Base-by-base conservation (phyloP, 2,113 vertebrate genomes). In the Cryptoleucopteryx plumbea region DNA sequence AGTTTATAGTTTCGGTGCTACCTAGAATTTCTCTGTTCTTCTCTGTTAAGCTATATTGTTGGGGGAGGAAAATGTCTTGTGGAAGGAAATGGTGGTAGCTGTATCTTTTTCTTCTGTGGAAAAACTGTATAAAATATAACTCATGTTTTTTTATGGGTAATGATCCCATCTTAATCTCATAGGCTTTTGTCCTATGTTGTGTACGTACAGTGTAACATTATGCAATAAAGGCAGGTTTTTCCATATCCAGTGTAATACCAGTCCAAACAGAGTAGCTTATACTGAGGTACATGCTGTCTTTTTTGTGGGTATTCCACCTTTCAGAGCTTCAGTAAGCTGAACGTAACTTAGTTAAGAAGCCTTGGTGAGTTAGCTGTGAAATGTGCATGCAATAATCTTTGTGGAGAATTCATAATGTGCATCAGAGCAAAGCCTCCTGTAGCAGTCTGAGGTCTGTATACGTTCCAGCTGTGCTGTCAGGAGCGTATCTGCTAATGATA, bases 331-430 rank as follows among this genome's bases (percentile, higher is more conserved):
- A 13, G 7, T 45, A 59, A 80, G 34, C 31, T 61, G 21, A 52
- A 14, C 0, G 0, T 43, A 6, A 47, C 22, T 71, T 25, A 52
- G 36, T 34, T 71, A 67, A 67, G 68, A 8, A 17, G 61, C 65
- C 42, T 29, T 75, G 85, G 10, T 27, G 66, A 55, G 58, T 56
- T 52, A 52, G 20, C 61, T 87, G 47, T 45, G 91, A 65, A 38
- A n/a, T 9, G 47, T 40, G 26, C 3, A 2, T 38, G 62, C 8
- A 40, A 13, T 21, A 29, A 15, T 68, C 38, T 42, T 40, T 17
- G 65, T 66, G 78, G 29, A 15, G 63, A 72, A 31, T 72, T 72
- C 53, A 29, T 52, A 9, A 10, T 7, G 4, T 34, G 27, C 53
- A 10, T 32, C 31, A 18, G 42, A 86, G 36, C 36, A 79, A 45